Percentiles rank a stretch among this genome's conserved stretches.
phyloP scores from a whole-genome alignment of 2,888 invertebrate species.

The Alsophila aescularia region DNA sequence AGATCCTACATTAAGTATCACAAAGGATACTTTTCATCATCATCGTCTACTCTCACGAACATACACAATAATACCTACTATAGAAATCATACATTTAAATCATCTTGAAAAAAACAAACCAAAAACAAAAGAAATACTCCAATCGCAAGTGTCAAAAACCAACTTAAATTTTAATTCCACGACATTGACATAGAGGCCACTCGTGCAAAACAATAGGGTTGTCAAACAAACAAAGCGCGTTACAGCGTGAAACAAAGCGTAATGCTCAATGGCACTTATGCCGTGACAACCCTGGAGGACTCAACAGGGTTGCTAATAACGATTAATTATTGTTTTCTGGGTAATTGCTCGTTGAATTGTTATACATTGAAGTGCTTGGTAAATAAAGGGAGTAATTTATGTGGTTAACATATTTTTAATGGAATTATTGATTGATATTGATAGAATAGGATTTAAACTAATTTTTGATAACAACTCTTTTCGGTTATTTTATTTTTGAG shows the following conservation, averaged over 20 bases:
- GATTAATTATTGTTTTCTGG: constrained; percentile 50
- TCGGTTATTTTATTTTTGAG: no score
- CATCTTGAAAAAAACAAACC: constrained; percentile 25
- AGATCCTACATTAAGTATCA: no score
- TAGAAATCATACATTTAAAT: no score
- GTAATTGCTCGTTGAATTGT: constrained; percentile 37
- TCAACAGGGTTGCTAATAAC: constrained; percentile 44
- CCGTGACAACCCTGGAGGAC: constrained; percentile 28
- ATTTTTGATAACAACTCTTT: no score
- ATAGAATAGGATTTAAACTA: no score
- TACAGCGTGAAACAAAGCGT: constrained; percentile 37
- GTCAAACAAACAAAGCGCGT: constrained; percentile 62
- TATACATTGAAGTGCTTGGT: constrained; percentile 31
- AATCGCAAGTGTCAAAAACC: constrained; percentile 44
- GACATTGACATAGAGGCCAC: constrained; percentile 59
- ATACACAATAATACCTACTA: no score
- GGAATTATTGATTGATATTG: neutral
- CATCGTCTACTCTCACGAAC: no score
- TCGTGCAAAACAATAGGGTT: constrained; percentile 62
- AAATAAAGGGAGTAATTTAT: constrained; percentile 20
- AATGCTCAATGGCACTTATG: constrained; percentile 52
- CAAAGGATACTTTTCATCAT: no score
- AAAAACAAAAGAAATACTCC: constrained; percentile 37
- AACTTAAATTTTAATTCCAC: constrained; percentile 49
- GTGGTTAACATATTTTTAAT: neutral